Evolutionary conservation across 2,888 invertebrate species (phyloP), one percentile per base, ranked within the genome.

Genomic region (Drosophila pseudotalamancana): DNA sequence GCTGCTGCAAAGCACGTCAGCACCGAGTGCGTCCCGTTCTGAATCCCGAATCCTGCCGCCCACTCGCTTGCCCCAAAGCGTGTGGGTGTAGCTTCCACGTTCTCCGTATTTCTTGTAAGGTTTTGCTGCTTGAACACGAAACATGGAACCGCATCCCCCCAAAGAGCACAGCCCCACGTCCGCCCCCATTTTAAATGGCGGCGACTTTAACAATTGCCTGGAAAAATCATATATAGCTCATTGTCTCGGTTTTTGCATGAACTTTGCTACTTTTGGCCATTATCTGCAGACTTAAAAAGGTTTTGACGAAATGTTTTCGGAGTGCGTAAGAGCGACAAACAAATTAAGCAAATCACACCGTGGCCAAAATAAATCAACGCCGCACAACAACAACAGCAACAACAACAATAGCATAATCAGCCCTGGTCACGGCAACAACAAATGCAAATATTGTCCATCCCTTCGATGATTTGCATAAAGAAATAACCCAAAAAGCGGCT

Each of bases 121-220:
- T 35, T 62, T 55, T 50, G 67, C 78, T 66, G 70, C 81, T 82
- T 82, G 55, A 76, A 76, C 81, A 82, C 84, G 84, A 73, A 49
- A 76, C 81, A 82, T 81, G 84, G 72, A 49, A 50, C 39, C 51
- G 42, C 61, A 64, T 50, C 45, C 49, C 46, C 25, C 42, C 5
- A 9, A 37, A 25, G 16, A 31, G 51, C 53, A 31, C 31, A 4
- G 34, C 31, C 37, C 34, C 23, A 14, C 37, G n/a, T n/a, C n/a
- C n/a, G n/a, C 68, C 34, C 8, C 34, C 8, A 16, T n/a, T n/a
- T n/a, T n/a, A n/a, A n/a, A n/a, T n/a, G n/a, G n/a, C n/a, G n/a
- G 9, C 4, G 29, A 27, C 53, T 60, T 69, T 61, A 80, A 73
- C 73, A 77, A 84, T 78, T 69, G 69, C 73, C 49, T 55, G 57